phyloP scores from a whole-genome alignment of 1,140 invertebrate species.

The Fopius arisanus region DNA sequence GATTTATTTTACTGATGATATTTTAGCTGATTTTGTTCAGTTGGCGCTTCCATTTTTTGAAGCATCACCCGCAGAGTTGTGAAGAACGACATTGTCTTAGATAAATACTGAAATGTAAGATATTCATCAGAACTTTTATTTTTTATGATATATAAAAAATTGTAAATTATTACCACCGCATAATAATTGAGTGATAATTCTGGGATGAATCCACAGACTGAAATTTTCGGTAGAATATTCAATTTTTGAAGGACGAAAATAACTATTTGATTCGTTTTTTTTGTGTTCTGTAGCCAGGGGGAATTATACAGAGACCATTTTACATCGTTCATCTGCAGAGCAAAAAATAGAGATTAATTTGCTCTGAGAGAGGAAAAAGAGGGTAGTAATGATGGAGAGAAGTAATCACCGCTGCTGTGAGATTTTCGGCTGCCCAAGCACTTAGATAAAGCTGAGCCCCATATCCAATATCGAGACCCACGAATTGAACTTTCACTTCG shows the following conservation, averaged over 20 bases:
- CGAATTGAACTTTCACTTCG: slow-evolving; percentile 25
- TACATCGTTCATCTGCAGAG: background rate
- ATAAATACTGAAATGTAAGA: slow-evolving; percentile 38
- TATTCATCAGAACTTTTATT: too few species aligned
- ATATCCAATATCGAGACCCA: slow-evolving; percentile 9
- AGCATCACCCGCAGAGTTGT: slow-evolving; percentile 22
- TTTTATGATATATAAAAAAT: too few species aligned
- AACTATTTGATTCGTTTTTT: slow-evolving; percentile 19
- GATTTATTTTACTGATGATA: too few species aligned
- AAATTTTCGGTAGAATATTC: slow-evolving; percentile 26
- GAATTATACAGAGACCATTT: slow-evolving; percentile 28
- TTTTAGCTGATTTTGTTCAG: too few species aligned
- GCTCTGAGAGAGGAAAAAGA: background rate
- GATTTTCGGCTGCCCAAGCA: slow-evolving; percentile 25
- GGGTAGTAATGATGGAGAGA: too few species aligned
- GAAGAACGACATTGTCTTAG: slow-evolving; percentile 29
- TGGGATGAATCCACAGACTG: slow-evolving; percentile 34
- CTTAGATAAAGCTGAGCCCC: slow-evolving; percentile 1
- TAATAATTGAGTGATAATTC: slow-evolving; percentile 40
- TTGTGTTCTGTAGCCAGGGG: slow-evolving; percentile 26
- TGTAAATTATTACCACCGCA: slow-evolving; percentile 29
- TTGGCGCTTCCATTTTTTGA: background rate
- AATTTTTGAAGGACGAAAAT: slow-evolving; percentile 29
- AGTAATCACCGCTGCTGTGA: slow-evolving; percentile 20
- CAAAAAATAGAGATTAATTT: background rate